phyloP scores from a whole-genome alignment of 2,113 vertebrate species.

The Ictidomys tridecemlineatus region DNA sequence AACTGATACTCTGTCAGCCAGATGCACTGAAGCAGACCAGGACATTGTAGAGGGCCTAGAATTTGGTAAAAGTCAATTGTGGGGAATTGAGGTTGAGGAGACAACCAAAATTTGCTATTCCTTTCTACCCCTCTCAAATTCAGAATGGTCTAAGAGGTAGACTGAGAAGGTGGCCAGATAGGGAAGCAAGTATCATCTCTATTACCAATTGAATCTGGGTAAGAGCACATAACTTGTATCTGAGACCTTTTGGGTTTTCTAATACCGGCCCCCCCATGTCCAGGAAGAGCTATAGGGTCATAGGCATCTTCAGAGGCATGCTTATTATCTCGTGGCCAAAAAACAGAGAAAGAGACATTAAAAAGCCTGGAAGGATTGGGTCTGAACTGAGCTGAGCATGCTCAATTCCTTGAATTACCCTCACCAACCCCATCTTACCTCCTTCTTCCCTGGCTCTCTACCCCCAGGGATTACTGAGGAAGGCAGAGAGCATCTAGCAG shows the following conservation, averaged over 20 bases:
- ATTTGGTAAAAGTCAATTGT: not conserved
- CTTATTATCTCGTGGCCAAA: not conserved
- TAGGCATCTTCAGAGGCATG: not conserved
- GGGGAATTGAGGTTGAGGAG: not conserved
- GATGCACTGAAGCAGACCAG: not conserved
- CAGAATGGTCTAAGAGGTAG: not conserved
- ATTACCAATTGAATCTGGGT: not conserved
- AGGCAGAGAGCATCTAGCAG: not conserved
- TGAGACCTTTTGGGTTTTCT: not conserved
- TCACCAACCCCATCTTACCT: not conserved
- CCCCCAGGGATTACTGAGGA: not conserved
- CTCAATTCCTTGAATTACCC: not conserved
- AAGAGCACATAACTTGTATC: not conserved
- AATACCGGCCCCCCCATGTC: not conserved
- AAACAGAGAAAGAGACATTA: not conserved
- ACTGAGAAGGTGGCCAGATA: not conserved
- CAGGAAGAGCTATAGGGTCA: not conserved
- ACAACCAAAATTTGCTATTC: not conserved
- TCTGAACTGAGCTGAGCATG: not conserved
- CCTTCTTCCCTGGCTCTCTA: not conserved
- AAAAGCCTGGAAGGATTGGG: not conserved
- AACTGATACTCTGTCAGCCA: not conserved
- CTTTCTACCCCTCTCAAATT: not conserved
- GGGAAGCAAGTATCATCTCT: not conserved
- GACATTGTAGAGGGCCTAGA: not conserved